phyloP scores from a whole-genome alignment of 2,888 invertebrate species.

The Achlya flavicornis region DNA sequence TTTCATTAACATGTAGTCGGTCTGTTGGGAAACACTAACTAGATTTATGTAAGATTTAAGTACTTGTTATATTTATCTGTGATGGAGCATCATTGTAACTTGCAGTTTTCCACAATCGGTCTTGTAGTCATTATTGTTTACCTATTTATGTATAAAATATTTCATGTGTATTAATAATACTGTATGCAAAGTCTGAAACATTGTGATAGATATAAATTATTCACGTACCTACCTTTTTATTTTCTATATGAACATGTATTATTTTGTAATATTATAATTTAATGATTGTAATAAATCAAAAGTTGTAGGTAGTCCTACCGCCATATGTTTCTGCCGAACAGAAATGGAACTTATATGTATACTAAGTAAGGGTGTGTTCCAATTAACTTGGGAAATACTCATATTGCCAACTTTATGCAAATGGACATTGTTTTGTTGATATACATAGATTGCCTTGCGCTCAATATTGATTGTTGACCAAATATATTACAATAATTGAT shows the following conservation, averaged over 20 bases:
- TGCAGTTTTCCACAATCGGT: conserved; percentile 41
- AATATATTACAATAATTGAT: background rate
- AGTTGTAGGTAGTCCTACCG: background rate
- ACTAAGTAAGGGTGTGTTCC: background rate
- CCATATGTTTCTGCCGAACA: background rate
- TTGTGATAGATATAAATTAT: conserved; percentile 69
- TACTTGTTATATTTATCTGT: conserved; percentile 54
- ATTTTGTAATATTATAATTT: background rate
- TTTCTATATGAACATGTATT: conserved; percentile 22
- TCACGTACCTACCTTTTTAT: conserved; percentile 51
- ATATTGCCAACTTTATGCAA: background rate
- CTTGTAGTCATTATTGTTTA: conserved; percentile 49
- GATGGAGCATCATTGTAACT: conserved; percentile 47
- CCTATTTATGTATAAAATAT: conserved; percentile 47
- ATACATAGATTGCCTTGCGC: background rate
- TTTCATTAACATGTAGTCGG: conserved; percentile 23
- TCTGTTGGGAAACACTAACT: conserved; percentile 30
- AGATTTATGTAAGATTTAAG: conserved; percentile 24
- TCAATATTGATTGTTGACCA: background rate
- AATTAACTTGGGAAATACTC: background rate
- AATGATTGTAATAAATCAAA: background rate
- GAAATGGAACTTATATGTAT: conserved; percentile 1
- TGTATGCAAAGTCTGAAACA: conserved; percentile 66
- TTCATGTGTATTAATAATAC: conserved; percentile 45
- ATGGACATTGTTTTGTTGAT: background rate